Percentiles rank a stretch among this genome's conserved stretches.
Conservation (phyloP, 2,113 vertebrate genomes). For the Sinocyclocheilus rhinocerous region DNA sequence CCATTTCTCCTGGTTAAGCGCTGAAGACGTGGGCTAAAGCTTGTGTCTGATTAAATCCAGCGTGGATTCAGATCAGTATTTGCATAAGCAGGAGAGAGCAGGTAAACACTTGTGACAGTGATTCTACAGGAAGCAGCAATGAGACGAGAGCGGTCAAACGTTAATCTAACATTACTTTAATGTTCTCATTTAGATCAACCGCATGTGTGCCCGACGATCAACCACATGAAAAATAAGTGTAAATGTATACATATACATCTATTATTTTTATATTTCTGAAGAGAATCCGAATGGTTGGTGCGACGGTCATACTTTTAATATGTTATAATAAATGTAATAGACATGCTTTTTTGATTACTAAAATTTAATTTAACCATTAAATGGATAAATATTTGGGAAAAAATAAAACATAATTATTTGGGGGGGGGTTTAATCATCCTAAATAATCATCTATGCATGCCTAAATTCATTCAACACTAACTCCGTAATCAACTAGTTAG, state of each 20-base stretch:
- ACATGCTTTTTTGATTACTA: no score
- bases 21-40: no score
- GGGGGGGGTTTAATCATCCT: no score
- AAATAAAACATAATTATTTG: no score
- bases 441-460: no score
- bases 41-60: neutral
- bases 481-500: no score
- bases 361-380: no score
- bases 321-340: no score
- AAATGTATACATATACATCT: neutral
- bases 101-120: neutral
- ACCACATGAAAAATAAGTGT: neutral
- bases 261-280: neutral
- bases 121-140: neutral
- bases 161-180: neutral
- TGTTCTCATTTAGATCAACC: neutral
- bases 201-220: no score
- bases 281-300: neutral
- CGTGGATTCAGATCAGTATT: neutral
- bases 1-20: neutral
- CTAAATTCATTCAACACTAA: no score
- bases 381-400: no score
- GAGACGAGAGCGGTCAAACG: neutral
- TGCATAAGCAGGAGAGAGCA: neutral
- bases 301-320: no score